Evolutionary conservation across 2,797 vertebrate species (phyloP).

Genomic region (Alosa sapidissima): DNA sequence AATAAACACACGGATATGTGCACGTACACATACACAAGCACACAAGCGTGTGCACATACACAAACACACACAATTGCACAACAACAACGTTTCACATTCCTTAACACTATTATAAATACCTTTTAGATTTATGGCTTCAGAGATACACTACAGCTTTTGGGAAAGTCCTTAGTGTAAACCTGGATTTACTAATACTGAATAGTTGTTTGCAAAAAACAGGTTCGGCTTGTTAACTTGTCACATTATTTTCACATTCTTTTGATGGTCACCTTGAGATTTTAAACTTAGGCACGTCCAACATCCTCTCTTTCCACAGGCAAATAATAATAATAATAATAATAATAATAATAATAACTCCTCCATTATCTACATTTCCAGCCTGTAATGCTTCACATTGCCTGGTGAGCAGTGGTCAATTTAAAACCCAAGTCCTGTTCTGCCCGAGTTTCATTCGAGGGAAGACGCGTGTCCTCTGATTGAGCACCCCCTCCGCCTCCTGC

Average conservation of each 20-base stretch:
- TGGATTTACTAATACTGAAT: constrained; percentile 38
- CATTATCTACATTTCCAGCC: background rate
- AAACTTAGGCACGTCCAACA: background rate
- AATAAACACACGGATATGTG: constrained; percentile 9
- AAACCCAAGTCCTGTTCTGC: background rate
- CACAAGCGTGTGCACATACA: constrained; percentile 25
- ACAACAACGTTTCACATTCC: constrained; percentile 3
- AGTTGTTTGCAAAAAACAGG: constrained; percentile 22
- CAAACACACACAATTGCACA: constrained; percentile 35
- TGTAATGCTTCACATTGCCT: constrained; percentile 11
- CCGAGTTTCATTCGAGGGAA: background rate
- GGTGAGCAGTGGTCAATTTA: background rate
- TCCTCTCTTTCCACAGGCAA: constrained; percentile 1
- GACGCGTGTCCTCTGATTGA: background rate
- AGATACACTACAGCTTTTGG: constrained; percentile 40
- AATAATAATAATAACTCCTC: constrained; percentile 2
- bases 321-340: constrained; percentile 22
- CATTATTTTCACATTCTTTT: constrained; percentile 38
- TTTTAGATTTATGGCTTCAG: constrained; percentile 50
- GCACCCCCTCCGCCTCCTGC: background rate
- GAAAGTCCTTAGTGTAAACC: constrained; percentile 45
- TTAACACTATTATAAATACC: constrained; percentile 36
- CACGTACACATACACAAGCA: constrained; percentile 1
- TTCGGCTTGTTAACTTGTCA: background rate
- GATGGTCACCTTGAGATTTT: background rate